Evolutionary conservation across 2,888 invertebrate genomes (phyloP), one percentile per base, ranked within the genome.

Genomic region (Phaedon cochleariae): DNA sequence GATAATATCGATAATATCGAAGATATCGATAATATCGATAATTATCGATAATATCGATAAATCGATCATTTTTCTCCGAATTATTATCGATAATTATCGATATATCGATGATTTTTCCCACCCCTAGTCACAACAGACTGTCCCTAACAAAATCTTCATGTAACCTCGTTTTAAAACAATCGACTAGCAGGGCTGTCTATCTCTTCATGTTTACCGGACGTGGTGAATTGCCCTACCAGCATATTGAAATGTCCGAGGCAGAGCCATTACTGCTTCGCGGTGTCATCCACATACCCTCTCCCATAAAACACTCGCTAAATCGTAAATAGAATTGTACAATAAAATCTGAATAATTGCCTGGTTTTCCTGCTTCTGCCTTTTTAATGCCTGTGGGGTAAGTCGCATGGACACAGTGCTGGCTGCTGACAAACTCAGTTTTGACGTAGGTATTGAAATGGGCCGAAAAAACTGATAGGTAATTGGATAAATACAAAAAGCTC

Each of bases 211-310:
- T 73, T 76, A 74, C 71, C 73, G 59, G 59, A 70, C 67, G 64
- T 67, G n/a, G 45, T 41, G 45, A 57, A 57, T 57, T 26, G 57
- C 57, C 26, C 57, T 77, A 78, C 76, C 75, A 74, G 72, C 74
- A 80, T 79, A 81, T 81, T 79, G 80, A 81, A 81, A 81, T 79
- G 82, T 81, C 81, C 79, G 76, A 73, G 75, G 75, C 82, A 81
- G 81, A 63, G 74, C 80, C 78, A 78, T 80, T 80, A 80, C 79
- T 76, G 79, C 79, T 77, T 75, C 74, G 75, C 75, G 73, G 73
- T 78, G 82, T 82, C 82, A 81, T 70, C 74, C 74, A 73, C 82
- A 81, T 76, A 75, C 80, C 74, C 72, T 71, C 67, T 69, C 72
- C 76, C 77, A 81, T 81, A 80, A 81, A 80, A 81, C 78, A 81